Evolutionary conservation across 2,113 vertebrate species (phyloP).

Genomic region (Xenopus tropicalis): UCB_Xtro_10.0 CM004446.2:102338501-102339000

Average conservation of each 20-base stretch:
- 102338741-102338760: conserved; percentile 39
- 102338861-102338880: conserved; percentile 41
- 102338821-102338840: conserved; percentile 38
- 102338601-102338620: conserved; percentile 31
- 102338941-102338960: conserved; percentile 44
- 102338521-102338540: conserved; percentile 29
- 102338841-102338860: conserved; percentile 42
- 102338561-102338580: conserved; percentile 22
- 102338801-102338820: conserved; percentile 44
- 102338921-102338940: conserved; percentile 41
- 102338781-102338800: conserved; percentile 43
- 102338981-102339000: conserved; percentile 32
- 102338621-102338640: conserved; percentile 15
- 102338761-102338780: conserved; percentile 37
- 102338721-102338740: conserved; percentile 13
- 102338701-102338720: conserved; percentile 17
- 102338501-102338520: conserved; percentile 10
- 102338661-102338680: conserved; percentile 28
- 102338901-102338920: conserved; percentile 30
- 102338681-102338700: conserved; percentile 38
- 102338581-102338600: conserved; percentile 32
- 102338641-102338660: conserved; percentile 28
- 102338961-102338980: conserved; percentile 36
- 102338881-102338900: conserved; percentile 41
- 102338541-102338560: conserved; percentile 36